Conservation (phyloP, 2,113 vertebrate genomes). For the Diadophis punctatus region DNA sequence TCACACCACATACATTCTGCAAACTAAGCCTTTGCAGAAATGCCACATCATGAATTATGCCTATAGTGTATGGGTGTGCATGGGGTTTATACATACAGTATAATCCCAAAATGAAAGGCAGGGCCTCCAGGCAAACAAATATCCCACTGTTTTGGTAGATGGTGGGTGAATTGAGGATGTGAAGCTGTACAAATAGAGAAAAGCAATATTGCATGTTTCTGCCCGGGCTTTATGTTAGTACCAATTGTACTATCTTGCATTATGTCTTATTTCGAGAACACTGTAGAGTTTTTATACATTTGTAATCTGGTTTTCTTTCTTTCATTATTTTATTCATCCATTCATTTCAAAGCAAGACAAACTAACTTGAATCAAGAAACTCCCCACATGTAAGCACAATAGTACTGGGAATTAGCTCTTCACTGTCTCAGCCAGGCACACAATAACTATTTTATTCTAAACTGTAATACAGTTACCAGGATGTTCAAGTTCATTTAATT, state of each 20-base stretch:
- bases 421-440: conserved; percentile 32
- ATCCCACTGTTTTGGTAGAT: neutral
- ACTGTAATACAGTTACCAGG: conserved; percentile 42
- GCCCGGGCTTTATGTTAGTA: neutral
- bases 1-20: neutral
- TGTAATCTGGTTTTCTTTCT: neutral
- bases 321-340: neutral
- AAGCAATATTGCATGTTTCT: neutral
- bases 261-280: neutral
- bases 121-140: neutral
- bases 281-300: fast-evolving
- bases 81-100: neutral
- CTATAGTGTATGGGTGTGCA: neutral
- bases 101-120: neutral
- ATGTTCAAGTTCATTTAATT: conserved; percentile 62
- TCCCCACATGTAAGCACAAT: conserved; percentile 24
- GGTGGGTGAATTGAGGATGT: neutral
- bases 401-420: conserved; percentile 22
- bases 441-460: conserved; percentile 56
- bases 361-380: conserved; percentile 25
- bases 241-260: neutral
- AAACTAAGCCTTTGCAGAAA: neutral
- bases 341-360: neutral
- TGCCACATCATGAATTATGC: neutral
- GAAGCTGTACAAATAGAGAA: neutral